A percentile compares a stretch with the other conserved stretches of the same genome.
Evolutionary conservation across 2,113 vertebrate species (phyloP).

Genomic region (Cervus canadensis): DNA sequence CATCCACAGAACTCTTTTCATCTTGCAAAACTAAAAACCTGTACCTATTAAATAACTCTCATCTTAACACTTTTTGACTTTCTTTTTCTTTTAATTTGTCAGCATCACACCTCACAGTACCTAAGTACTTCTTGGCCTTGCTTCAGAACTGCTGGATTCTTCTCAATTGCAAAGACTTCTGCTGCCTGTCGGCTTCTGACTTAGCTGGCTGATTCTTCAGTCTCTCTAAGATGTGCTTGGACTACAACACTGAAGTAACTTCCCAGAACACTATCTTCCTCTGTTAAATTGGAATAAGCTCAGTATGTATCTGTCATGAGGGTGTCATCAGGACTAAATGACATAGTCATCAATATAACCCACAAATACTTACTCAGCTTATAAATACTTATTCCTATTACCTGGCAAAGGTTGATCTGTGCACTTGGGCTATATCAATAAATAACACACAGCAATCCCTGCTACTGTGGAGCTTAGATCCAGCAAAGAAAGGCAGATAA

Average conservation of each 20-base stretch:
- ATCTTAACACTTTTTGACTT: not conserved
- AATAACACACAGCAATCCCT: not conserved
- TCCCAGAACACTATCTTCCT: not conserved
- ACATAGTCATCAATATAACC: not conserved
- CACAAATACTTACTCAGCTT: not conserved
- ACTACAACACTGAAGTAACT: not conserved
- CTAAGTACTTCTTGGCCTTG: not conserved
- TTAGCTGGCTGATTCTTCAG: not conserved
- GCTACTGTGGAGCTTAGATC: not conserved
- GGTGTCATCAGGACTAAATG: not conserved
- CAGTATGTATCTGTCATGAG: not conserved
- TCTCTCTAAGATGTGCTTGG: not conserved
- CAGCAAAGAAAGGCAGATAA: not conserved
- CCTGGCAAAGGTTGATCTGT: not conserved
- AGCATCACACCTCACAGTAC: not conserved
- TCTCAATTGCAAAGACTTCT: not conserved
- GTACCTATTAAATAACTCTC: not conserved
- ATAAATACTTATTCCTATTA: not conserved
- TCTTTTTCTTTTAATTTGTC: not conserved
- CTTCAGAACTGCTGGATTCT: not conserved
- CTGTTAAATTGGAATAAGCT: not conserved
- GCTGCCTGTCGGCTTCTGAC: not conserved
- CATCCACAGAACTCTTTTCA: not conserved
- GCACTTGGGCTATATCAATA: not conserved
- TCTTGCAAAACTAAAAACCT: not conserved